Base-by-base conservation (phyloP, 1,140 invertebrate genomes). In the Panulirus ornatus region DNA sequence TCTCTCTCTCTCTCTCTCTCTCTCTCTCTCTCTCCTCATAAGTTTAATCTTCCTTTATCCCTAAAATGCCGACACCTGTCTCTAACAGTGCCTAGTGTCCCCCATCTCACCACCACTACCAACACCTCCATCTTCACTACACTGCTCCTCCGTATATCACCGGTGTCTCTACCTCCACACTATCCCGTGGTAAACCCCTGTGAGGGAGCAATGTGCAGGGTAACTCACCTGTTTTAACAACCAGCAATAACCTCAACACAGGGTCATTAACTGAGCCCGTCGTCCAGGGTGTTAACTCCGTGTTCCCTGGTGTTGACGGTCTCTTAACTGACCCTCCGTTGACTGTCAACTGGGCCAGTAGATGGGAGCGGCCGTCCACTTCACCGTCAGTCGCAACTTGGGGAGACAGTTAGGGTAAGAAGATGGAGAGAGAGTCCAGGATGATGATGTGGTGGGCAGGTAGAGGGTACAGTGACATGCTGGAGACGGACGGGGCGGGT, bases 381-480 rank as follows among this genome's bases (percentile, higher is more conserved):
- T 47, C 44, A 6, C 14, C 14, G 14, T 47, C 44, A 47, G 44
- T 47, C 44, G 42, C 1, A n/a, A 51, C 14, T 6, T 34, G 22
- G 42, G 30, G n/a, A 51, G 6, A 81, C 34, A 51, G 42, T 6
- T 40, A 75, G 38, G 3, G 8, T 38, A 36, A 2, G 30, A 34
- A 75, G 11, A 36, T 38, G 38, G 34, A 40, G 38, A 75, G 8
- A 38, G 3, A 8, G 34, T 2, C 9, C 6, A 38, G 30, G 34
- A 38, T 75, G 19, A 9, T 36, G 71, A 40, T 36, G 44, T 66
- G n/a, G 19, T 16, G 6, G 0, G 8, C 1, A 30, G 83, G 27
- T 16, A 66, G 83, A 47, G 83, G 42, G 66, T 44, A 40, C n/a
- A 63, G 70, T 34, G 51, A 63, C n/a, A 70, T 44, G 70, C 11